Evolutionary conservation across 2,888 invertebrate genomes (phyloP).

Genomic region (Xestia xanthographa): DNA sequence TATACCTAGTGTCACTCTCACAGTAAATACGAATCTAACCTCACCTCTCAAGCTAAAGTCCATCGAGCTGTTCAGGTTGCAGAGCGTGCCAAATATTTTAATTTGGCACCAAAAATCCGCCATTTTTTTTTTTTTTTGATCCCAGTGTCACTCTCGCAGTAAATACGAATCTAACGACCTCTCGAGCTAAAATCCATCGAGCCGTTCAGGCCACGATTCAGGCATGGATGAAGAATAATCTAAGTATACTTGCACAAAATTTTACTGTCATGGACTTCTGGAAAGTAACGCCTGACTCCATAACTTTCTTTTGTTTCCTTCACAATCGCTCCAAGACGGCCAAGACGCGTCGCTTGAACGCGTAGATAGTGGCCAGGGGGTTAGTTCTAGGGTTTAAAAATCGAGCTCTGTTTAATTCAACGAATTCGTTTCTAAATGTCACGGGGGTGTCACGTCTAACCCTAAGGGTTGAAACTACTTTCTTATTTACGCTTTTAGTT

Average conservation of each 20-base stretch:
- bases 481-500: conserved; percentile 43
- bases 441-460: conserved; percentile 30
- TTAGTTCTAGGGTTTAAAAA: conserved; percentile 15
- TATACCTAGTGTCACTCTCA: too few species aligned
- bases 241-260: neutral
- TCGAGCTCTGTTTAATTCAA: conserved; percentile 33
- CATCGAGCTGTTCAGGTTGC: too few species aligned
- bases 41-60: too few species aligned
- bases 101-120: too few species aligned
- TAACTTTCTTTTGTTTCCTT: neutral
- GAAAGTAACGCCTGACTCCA: too few species aligned
- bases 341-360: neutral
- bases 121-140: too few species aligned
- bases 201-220: too few species aligned
- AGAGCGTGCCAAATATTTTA: too few species aligned
- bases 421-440: conserved; percentile 11
- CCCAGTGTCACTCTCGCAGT: too few species aligned
- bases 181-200: too few species aligned
- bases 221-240: neutral
- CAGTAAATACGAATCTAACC: too few species aligned
- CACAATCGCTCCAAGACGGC: neutral
- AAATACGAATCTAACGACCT: too few species aligned
- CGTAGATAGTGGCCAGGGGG: neutral
- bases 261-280: neutral
- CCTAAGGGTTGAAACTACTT: conserved; percentile 30